Conservation (phyloP, 2,113 vertebrate genomes). For the Gila orcuttii region DNA sequence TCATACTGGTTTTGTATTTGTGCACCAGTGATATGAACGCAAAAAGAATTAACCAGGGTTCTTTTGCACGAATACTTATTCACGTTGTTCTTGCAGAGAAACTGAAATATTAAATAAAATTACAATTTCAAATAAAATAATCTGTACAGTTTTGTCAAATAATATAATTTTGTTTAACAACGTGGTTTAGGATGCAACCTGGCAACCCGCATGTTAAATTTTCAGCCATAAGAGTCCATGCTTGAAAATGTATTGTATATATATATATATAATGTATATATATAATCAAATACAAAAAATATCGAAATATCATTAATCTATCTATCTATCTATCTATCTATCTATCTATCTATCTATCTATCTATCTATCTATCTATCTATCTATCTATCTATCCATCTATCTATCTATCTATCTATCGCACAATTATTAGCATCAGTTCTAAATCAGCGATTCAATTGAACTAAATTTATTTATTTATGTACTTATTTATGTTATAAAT, state of each 20-base stretch:
- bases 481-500: neutral
- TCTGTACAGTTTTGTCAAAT: neutral
- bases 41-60: neutral
- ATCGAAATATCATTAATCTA: neutral
- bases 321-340: no score
- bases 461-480: neutral
- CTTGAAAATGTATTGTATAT: neutral
- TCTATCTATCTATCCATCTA: neutral
- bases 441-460: neutral
- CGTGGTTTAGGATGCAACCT: neutral
- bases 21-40: neutral
- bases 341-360: no score
- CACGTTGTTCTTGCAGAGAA: neutral
- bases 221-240: neutral
- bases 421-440: neutral
- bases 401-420: neutral
- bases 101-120: neutral
- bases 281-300: no score
- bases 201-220: neutral
- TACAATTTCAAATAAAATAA: neutral
- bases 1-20: neutral
- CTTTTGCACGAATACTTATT: neutral
- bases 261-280: no score
- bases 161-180: neutral
- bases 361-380: neutral